phyloP scores from a whole-genome alignment of 2,888 invertebrate species.

The Nycteola revayana region DNA sequence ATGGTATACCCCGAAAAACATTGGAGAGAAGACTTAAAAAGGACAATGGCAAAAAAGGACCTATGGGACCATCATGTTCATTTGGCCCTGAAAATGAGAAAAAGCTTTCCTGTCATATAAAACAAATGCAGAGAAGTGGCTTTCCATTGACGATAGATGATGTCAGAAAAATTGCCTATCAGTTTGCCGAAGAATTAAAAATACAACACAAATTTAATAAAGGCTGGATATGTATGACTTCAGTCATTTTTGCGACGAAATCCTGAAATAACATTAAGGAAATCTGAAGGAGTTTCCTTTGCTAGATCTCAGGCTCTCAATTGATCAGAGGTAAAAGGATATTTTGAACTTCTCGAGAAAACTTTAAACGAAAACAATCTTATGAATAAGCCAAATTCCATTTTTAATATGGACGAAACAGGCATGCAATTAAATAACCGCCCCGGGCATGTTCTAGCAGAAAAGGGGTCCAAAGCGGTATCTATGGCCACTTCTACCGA shows the following conservation, averaged over 20 bases:
- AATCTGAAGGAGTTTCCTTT: slow-evolving; percentile 18
- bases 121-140: slow-evolving; percentile 15
- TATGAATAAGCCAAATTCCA: slow-evolving; percentile 8
- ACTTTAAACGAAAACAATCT: slow-evolving; percentile 13
- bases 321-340: slow-evolving; percentile 10
- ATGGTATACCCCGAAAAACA: too few relatives aligned
- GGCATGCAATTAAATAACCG: slow-evolving; percentile 21
- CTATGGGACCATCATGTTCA: too few relatives aligned
- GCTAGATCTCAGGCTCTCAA: slow-evolving; percentile 13
- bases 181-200: slow-evolving; percentile 31
- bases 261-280: slow-evolving; percentile 20
- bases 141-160: slow-evolving; percentile 18
- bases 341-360: slow-evolving; percentile 14
- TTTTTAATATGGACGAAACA: slow-evolving; percentile 28
- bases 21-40: too few relatives aligned
- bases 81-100: too few relatives aligned
- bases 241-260: slow-evolving; percentile 16
- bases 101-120: too few relatives aligned
- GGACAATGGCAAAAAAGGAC: too few relatives aligned
- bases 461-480: slow-evolving; percentile 31
- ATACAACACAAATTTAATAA: slow-evolving; percentile 35
- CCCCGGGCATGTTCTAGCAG: slow-evolving; percentile 21
- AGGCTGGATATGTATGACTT: slow-evolving; percentile 34
- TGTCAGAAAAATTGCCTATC: slow-evolving; percentile 29
- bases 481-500: slow-evolving; percentile 40